Conservation (phyloP, 2,113 vertebrate species). For the Pollachius pollachius region DNA sequence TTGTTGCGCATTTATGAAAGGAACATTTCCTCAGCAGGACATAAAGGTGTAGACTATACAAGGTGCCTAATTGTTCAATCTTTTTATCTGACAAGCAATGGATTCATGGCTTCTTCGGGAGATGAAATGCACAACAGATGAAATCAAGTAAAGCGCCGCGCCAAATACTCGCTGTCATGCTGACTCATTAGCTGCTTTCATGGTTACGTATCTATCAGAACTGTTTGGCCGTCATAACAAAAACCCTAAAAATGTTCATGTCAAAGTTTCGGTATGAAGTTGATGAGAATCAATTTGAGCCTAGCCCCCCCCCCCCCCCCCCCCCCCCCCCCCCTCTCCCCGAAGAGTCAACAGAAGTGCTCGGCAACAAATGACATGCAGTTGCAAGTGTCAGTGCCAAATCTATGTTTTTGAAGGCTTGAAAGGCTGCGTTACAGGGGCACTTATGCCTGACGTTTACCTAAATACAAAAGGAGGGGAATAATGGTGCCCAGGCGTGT, state of each 20-base stretch:
- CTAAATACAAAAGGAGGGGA: slow-evolving; percentile 18
- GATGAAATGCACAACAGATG: slow-evolving; percentile 28
- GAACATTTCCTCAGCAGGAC: slow-evolving; percentile 38
- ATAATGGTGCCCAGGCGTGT: slow-evolving; percentile 33
- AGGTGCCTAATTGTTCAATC: slow-evolving; percentile 40
- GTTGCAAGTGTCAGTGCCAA: slow-evolving; percentile 15
- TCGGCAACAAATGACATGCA: background rate
- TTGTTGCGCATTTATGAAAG: slow-evolving; percentile 48
- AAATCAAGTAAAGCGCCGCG: slow-evolving; percentile 39
- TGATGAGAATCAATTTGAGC: too few species aligned
- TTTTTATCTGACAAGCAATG: slow-evolving; percentile 43
- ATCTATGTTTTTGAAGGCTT: slow-evolving; percentile 2
- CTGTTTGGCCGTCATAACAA: too few species aligned
- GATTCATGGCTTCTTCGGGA: background rate
- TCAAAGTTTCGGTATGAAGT: too few species aligned
- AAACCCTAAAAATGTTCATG: too few species aligned
- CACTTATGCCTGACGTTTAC: slow-evolving; percentile 6
- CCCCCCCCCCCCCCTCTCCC: too few species aligned
- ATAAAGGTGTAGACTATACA: slow-evolving; percentile 19
- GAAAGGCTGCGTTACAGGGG: background rate
- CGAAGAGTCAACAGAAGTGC: background rate
- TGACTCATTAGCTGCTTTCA: slow-evolving; percentile 17
- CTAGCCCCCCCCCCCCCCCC: too few species aligned
- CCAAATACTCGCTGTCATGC: too few species aligned
- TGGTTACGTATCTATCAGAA: too few species aligned